Evolutionary conservation across 2,113 vertebrate species (phyloP).

Genomic region (Marmota flaviventris): DNA sequence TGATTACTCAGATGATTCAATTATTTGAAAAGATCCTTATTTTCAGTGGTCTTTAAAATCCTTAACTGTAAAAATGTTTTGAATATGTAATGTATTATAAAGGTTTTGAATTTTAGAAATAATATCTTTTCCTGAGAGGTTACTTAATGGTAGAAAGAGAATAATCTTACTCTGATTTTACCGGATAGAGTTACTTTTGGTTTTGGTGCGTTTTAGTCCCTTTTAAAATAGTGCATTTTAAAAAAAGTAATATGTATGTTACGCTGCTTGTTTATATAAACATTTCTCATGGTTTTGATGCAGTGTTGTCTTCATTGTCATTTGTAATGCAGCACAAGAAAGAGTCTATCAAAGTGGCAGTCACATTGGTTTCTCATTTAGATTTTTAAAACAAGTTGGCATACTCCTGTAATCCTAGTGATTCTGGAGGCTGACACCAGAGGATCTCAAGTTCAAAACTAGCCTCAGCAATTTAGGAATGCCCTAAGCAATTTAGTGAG

Average conservation of each 20-base stretch:
- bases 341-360: not conserved
- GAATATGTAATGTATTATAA: not conserved
- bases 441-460: too few relatives aligned
- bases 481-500: too few relatives aligned
- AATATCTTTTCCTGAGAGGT: not conserved
- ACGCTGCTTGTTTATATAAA: not conserved
- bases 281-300: not conserved
- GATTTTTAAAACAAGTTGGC: not conserved
- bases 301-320: not conserved
- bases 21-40: not conserved
- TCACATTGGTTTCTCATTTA: not conserved
- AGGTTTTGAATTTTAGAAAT: constrained; percentile 14
- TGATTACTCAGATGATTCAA: not conserved
- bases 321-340: not conserved
- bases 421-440: too few relatives aligned
- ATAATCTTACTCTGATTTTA: not conserved
- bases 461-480: too few relatives aligned
- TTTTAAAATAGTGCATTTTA: too few relatives aligned
- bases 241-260: not conserved
- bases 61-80: constrained; percentile 20
- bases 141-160: not conserved
- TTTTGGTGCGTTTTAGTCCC: not conserved
- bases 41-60: constrained; percentile 4
- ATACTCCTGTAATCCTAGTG: too few relatives aligned
- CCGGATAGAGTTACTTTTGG: not conserved